Conservation (phyloP, 2,113 vertebrate genomes). For the Numida meleagris region DNA sequence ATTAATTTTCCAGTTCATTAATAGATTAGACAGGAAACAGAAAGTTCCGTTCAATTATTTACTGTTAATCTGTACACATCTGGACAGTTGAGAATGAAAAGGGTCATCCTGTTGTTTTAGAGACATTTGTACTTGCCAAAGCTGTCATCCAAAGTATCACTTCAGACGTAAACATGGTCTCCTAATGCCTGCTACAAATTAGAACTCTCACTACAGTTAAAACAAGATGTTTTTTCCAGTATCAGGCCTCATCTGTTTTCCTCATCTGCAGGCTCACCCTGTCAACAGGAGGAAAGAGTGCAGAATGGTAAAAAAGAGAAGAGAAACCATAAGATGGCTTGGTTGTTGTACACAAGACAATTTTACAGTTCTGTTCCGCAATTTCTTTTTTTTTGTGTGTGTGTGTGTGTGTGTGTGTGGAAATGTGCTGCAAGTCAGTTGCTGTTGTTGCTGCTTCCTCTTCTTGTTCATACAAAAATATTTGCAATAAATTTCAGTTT, state of each 20-base stretch:
- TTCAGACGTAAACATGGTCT: background rate
- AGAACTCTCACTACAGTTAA: background rate
- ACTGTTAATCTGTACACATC: background rate
- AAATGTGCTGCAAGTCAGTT: background rate
- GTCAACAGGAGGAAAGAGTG: background rate
- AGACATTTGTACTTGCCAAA: background rate
- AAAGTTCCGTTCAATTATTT: background rate
- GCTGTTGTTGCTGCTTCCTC: background rate
- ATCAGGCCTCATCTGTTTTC: background rate
- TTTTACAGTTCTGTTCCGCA: background rate
- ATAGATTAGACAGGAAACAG: background rate
- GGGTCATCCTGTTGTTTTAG: background rate
- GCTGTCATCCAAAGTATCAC: background rate
- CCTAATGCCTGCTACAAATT: background rate
- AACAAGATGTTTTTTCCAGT: background rate
- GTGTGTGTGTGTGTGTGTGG: background rate
- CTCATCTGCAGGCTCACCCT: background rate
- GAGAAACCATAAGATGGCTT: rapidly evolving
- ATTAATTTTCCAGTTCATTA: background rate
- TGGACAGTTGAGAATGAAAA: background rate
- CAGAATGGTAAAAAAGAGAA: background rate
- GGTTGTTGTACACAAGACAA: background rate
- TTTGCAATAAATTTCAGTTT: background rate
- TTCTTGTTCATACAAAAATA: background rate
- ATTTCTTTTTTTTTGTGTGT: background rate